Conservation (phyloP, 2,113 vertebrate species). For the Sclerurus mexicanus region DNA sequence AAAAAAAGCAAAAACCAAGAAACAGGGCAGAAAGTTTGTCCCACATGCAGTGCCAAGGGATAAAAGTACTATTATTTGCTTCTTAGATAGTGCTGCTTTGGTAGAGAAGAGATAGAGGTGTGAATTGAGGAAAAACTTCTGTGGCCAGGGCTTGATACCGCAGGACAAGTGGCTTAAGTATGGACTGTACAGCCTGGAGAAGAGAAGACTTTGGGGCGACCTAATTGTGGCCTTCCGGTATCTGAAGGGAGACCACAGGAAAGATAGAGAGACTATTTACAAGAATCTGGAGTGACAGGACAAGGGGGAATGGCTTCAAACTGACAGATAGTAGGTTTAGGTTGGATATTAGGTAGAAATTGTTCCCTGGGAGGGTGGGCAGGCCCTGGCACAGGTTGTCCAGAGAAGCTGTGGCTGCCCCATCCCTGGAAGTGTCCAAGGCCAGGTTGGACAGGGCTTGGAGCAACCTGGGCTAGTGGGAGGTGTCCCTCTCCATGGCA, state of each 20-base stretch:
- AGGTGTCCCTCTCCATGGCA: neutral
- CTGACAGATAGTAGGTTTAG: too few species aligned
- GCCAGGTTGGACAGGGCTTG: rapidly evolving
- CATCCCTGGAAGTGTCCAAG: neutral
- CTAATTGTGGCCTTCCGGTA: neutral
- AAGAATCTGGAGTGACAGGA: neutral
- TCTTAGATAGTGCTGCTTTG: neutral
- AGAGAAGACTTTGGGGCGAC: neutral
- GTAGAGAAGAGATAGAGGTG: neutral
- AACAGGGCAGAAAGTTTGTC: neutral
- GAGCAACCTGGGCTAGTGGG: rapidly evolving
- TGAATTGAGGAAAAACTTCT: neutral
- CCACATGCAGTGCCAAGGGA: neutral
- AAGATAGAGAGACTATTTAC: neutral
- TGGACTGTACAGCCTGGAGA: neutral
- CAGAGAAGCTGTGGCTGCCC: neutral
- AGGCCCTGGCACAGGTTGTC: neutral
- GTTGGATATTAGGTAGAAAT: neutral
- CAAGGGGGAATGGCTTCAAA: neutral
- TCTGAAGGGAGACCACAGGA: too few species aligned
- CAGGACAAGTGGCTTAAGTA: neutral
- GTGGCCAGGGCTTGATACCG: neutral
- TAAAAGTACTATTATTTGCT: neutral
- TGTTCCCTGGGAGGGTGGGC: rapidly evolving
- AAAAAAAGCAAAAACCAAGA: neutral